Base-by-base conservation (phyloP, 2,113 vertebrate species). In the Gambusia holbrooki region DNA sequence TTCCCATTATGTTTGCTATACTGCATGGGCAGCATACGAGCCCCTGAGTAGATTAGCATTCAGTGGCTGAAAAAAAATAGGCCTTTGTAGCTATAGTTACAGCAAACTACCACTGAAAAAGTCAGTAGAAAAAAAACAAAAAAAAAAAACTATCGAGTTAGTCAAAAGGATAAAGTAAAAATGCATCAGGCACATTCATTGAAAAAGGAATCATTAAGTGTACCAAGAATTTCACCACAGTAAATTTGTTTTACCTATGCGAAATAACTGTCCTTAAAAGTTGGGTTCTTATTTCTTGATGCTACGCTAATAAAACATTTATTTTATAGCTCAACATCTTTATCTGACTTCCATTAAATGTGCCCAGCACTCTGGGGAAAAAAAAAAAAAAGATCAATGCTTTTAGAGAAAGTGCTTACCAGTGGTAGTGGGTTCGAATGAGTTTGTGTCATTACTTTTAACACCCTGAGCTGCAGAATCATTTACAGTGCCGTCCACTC, bases 381-480 rank as follows among this genome's bases (percentile, higher is more conserved):
- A 8, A 37, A 42, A 13, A 42, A 3, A 42, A 11, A 15, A 17
- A 15, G 6, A 66, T 28, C 11, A 5, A 17, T 28, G 13, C 14
- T 29, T 5, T 61, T 64, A 1, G 13, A 63, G 15, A 37, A 37
- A 45, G n/a, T 40, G 66, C 91, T 19, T 80, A 94, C 94, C 74
- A 62, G 30, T 77, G 64, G 83, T 54, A 74, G 67, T 67, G 30
- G 5, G 27, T 45, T 88, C 76, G 73, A 75, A 48, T 17, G 71
- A 45, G 12, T 62, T 75, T 28, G 77, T 61, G 35, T 45, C 82
- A 54, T 66, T 51, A 58, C 33, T 66, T 51, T 22, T 71, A 84
- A 51, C 28, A 79, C 12, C 69, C 81, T 33, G 28, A 76, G 70
- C 12, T 66, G 62, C 66, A 74, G 78, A 67, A 71, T 81, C 64